These are phyloP conservation scores for Protophormia terraenovae DNA, from an alignment of 2,888 invertebrate species.

Conservation along the genomic window DNA sequence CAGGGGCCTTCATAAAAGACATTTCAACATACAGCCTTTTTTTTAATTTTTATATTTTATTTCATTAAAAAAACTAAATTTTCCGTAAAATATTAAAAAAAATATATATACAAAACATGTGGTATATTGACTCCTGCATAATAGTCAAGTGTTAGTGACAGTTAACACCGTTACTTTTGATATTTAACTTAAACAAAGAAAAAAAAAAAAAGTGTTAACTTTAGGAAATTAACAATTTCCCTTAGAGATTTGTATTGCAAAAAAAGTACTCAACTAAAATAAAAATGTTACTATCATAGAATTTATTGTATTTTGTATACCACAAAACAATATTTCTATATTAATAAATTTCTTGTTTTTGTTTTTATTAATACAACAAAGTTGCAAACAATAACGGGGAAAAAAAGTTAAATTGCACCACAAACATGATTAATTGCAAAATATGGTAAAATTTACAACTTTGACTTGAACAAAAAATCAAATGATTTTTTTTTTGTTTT, in stretches of 20 bases:
- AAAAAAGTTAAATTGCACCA: slow-evolving; percentile 20
- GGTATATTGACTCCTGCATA: too few species aligned
- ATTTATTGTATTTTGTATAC: neutral
- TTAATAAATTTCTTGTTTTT: too few species aligned
- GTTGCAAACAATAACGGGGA: neutral
- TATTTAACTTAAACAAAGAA: neutral
- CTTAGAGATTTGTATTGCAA: neutral
- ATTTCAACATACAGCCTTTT: too few species aligned
- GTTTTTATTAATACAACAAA: neutral
- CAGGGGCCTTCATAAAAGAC: too few species aligned
- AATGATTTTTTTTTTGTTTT: neutral
- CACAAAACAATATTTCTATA: slow-evolving; percentile 7
- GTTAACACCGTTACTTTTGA: neutral
- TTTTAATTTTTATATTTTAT: too few species aligned
- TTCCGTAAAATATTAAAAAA: too few species aligned
- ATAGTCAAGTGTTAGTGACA: too few species aligned
- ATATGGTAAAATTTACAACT: neutral
- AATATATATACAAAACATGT: too few species aligned
- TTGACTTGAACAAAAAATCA: neutral
- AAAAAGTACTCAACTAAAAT: neutral
- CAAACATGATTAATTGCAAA: slow-evolving; percentile 52
- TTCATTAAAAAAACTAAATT: too few species aligned
- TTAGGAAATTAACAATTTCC: neutral
- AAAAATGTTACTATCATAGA: neutral
- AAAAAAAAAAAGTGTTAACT: neutral